Percentiles rank a stretch among this genome's conserved stretches.
Evolutionary conservation across 2,113 vertebrate species (phyloP).

Genomic region (Petrocephalus microphthalmus): DNA sequence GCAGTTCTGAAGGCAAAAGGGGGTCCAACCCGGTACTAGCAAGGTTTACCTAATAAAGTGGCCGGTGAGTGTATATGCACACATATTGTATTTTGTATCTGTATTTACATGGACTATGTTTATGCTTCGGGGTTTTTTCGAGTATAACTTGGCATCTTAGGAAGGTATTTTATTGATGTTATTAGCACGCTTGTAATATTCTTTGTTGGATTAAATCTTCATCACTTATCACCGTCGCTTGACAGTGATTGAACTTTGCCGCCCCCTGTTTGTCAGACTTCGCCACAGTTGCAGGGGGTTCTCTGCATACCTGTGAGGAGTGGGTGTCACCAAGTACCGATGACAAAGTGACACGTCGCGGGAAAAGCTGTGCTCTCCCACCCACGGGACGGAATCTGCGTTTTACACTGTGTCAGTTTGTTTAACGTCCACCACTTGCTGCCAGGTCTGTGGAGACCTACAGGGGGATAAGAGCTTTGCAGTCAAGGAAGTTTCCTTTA

Average conservation of each 20-base stretch:
- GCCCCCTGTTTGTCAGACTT: not conserved
- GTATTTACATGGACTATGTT: not conserved
- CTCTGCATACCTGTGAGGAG: not conserved
- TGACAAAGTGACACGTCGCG: not conserved
- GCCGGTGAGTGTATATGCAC: no score
- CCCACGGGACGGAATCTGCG: slow-evolving; percentile 13
- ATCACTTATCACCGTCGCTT: not conserved
- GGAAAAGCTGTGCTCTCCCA: not conserved
- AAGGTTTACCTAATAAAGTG: no score
- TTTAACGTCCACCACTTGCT: not conserved
- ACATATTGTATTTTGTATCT: not conserved
- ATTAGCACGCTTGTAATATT: not conserved
- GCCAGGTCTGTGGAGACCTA: slow-evolving; percentile 8
- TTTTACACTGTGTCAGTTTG: slow-evolving; percentile 26
- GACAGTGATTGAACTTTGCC: not conserved
- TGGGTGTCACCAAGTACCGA: not conserved
- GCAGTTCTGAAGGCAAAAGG: no score
- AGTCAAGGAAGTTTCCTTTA: slow-evolving; percentile 5
- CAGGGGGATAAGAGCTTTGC: slow-evolving; percentile 25
- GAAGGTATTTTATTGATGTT: not conserved
- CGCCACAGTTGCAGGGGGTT: not conserved
- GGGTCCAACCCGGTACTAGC: no score
- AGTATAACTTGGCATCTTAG: not conserved
- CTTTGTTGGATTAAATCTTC: not conserved
- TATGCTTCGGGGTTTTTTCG: not conserved